phyloP scores from a whole-genome alignment of 2,888 invertebrate species.

The Dendrolimus pini region DNA sequence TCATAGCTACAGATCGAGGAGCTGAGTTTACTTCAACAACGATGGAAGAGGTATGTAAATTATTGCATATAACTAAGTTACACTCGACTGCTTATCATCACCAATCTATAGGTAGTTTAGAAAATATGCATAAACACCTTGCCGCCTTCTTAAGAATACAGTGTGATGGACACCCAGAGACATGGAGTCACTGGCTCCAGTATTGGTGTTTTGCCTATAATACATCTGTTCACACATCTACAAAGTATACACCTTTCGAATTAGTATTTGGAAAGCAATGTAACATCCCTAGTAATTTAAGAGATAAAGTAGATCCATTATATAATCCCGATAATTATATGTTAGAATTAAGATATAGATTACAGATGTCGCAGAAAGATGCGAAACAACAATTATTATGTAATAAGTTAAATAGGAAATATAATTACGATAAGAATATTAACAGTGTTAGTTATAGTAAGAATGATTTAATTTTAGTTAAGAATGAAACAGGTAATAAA shows the following conservation, averaged over 20 bases:
- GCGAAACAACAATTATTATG: background rate
- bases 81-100: conserved; percentile 13
- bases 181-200: conserved; percentile 15
- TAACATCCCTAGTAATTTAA: conserved; percentile 10
- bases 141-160: conserved; percentile 8
- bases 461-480: background rate
- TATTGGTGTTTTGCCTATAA: conserved; percentile 18
- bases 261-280: conserved; percentile 14
- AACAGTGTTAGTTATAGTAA: no score
- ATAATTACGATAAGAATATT: no score
- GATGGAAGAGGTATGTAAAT: conserved; percentile 9
- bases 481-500: no score
- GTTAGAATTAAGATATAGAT: no score
- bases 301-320: conserved; percentile 11
- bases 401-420: no score
- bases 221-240: conserved; percentile 11
- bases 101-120: conserved; percentile 11
- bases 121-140: conserved; percentile 11
- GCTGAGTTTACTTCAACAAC: conserved; percentile 9
- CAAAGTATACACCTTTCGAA: conserved; percentile 12
- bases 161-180: conserved; percentile 5
- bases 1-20: conserved; percentile 6
- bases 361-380: no score
- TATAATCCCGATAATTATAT: conserved; percentile 2
- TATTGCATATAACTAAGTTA: conserved; percentile 9